Percentiles rank a stretch among this genome's conserved stretches.
phyloP scores from a whole-genome alignment of 2,888 invertebrate genomes.

The Penaeus monodon region DNA sequence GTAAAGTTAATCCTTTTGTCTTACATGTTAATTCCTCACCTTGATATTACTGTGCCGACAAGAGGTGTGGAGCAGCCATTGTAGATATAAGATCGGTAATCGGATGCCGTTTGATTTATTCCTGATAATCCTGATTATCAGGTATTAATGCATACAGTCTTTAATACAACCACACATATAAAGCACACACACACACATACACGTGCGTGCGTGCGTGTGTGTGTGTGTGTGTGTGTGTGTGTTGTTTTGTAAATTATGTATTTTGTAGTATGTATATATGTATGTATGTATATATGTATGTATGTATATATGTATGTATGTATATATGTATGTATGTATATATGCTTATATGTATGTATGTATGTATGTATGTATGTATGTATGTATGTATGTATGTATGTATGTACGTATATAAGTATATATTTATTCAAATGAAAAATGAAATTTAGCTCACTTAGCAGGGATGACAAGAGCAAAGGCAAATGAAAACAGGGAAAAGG shows the following conservation, averaged over 20 bases:
- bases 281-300: background rate
- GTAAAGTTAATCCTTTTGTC: too few species aligned
- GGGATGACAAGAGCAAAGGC: too few species aligned
- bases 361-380: background rate
- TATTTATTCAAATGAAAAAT: background rate
- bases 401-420: background rate
- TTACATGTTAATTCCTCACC: too few species aligned
- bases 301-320: background rate
- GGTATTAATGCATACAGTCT: background rate
- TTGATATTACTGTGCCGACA: too few species aligned
- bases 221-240: conserved; percentile 6
- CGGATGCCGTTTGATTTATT: too few species aligned
- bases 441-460: too few species aligned
- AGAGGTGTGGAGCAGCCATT: too few species aligned
- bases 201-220: conserved; percentile 1
- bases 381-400: background rate
- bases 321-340: background rate
- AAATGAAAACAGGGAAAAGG: too few species aligned
- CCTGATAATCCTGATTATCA: background rate
- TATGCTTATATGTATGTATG: background rate
- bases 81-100: too few species aligned
- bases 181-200: background rate
- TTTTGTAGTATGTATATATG: background rate
- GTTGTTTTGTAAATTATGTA: background rate
- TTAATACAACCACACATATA: background rate